These are phyloP conservation scores for Aradophagus sp. DNA, from an alignment of 1,140 invertebrate species.

Conservation along the genomic window DNA sequence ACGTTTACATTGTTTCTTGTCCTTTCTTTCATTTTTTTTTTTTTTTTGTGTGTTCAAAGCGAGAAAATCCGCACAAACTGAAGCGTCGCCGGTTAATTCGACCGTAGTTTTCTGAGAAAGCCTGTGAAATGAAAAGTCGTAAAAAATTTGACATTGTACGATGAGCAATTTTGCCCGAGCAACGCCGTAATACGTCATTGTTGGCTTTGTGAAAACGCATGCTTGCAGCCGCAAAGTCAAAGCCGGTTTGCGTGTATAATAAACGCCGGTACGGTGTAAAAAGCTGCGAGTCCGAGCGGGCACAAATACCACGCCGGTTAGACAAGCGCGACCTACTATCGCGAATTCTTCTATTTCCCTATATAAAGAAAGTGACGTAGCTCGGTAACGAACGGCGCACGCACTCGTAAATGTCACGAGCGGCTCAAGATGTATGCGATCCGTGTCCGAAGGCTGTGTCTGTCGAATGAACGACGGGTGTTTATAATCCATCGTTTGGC, in stretches of 20 bases:
- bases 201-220: conserved; percentile 18
- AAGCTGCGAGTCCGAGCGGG: conserved; percentile 28
- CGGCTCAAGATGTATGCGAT: conserved; percentile 21
- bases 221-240: conserved; percentile 19
- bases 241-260: conserved; percentile 17
- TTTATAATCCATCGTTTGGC: conserved; percentile 19
- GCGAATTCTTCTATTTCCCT: conserved; percentile 48
- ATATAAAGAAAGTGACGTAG: conserved; percentile 57
- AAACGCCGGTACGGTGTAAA: conserved; percentile 24
- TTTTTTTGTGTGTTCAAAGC: too few species aligned
- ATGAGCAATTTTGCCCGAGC: conserved; percentile 9
- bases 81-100: too few species aligned
- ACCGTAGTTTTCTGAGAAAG: too few species aligned
- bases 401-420: conserved; percentile 59
- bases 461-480: conserved; percentile 29
- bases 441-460: conserved; percentile 13
- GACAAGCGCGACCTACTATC: conserved; percentile 50
- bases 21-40: too few species aligned
- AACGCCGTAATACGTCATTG: conserved; percentile 9
- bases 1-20: too few species aligned
- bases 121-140: not conserved
- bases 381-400: conserved; percentile 16
- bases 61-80: too few species aligned
- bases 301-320: conserved; percentile 48
- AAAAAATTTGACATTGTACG: conserved; percentile 11